These are phyloP conservation scores for Pseudeuparius sepicola DNA, from an alignment of 2,888 invertebrate genomes.

Conservation along the genomic window DNA sequence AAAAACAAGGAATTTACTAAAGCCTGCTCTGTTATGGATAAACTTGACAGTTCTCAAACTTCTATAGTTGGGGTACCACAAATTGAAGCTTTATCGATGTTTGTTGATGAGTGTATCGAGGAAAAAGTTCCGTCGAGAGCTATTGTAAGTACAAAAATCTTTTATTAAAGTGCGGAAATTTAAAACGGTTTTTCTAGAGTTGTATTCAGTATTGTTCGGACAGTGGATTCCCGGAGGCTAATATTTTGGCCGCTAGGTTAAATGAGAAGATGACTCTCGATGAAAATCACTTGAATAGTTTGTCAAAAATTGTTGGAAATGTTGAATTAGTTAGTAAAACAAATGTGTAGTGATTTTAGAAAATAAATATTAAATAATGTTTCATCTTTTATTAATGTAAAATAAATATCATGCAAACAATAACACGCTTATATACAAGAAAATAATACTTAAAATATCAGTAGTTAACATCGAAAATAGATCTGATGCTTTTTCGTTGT, in stretches of 20 bases:
- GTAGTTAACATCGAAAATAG: too few species aligned
- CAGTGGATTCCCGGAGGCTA: constrained; percentile 43
- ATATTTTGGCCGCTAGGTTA: constrained; percentile 37
- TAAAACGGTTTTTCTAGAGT: constrained; percentile 42
- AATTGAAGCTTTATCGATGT: constrained; percentile 40
- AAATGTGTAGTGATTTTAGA: too few species aligned
- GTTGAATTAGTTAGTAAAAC: constrained; percentile 21
- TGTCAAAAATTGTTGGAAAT: constrained; percentile 43
- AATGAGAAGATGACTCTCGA: constrained; percentile 39
- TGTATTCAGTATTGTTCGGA: constrained; percentile 49
- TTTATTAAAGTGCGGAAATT: too few species aligned
- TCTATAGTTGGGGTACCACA: constrained; percentile 48
- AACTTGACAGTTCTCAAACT: constrained; percentile 43
- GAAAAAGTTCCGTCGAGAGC: constrained; percentile 43
- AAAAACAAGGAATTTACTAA: constrained; percentile 44
- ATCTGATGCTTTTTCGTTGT: too few species aligned
- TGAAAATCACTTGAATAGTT: constrained; percentile 39
- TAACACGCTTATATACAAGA: too few species aligned
- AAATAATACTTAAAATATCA: too few species aligned
- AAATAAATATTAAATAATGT: too few species aligned
- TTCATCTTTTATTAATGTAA: too few species aligned
- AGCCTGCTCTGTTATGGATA: constrained; percentile 43
- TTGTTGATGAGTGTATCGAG: constrained; percentile 46
- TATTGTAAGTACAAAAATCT: constrained; percentile 37
- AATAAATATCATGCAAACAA: too few species aligned